Conservation (phyloP, 1,140 invertebrate species). For the Colletes latitarsis region DNA sequence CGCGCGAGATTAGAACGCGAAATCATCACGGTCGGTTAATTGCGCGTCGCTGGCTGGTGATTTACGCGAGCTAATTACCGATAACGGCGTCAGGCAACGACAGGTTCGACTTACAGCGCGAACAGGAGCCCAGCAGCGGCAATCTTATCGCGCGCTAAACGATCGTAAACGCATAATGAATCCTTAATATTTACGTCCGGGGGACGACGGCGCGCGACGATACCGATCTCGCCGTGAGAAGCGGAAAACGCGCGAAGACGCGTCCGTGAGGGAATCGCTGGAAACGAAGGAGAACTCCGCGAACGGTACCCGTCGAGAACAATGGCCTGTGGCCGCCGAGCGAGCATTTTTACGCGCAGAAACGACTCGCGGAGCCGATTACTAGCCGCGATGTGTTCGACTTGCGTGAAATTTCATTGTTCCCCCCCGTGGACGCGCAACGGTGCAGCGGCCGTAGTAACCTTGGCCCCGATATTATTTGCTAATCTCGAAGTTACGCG, state of each 20-base stretch:
- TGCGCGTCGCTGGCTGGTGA: slow-evolving; percentile 38
- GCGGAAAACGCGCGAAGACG: slow-evolving; percentile 64
- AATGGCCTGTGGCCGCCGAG: slow-evolving; percentile 57
- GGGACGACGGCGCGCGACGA: slow-evolving; percentile 16
- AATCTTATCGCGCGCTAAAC: slow-evolving; percentile 19
- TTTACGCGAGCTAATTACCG: slow-evolving; percentile 55
- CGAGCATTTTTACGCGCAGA: slow-evolving; percentile 66
- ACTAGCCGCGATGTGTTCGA: slow-evolving; percentile 43
- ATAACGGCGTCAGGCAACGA: slow-evolving; percentile 23
- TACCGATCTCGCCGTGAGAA: slow-evolving; percentile 66
- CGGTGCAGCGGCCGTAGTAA: slow-evolving; percentile 69
- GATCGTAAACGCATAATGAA: slow-evolving; percentile 44
- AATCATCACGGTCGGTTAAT: slow-evolving; percentile 10
- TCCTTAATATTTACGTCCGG: slow-evolving; percentile 40
- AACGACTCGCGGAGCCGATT: slow-evolving; percentile 37
- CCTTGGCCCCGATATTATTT: slow-evolving; percentile 76
- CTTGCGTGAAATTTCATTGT: slow-evolving; percentile 74
- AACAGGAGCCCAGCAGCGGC: neutral
- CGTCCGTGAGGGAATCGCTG: slow-evolving; percentile 64
- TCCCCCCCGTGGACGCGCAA: slow-evolving; percentile 53
- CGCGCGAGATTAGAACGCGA: too few species aligned
- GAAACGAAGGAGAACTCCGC: slow-evolving; percentile 41
- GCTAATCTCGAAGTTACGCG: slow-evolving; percentile 60
- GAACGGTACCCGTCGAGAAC: slow-evolving; percentile 47
- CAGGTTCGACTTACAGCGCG: slow-evolving; percentile 30